Evolutionary conservation across 2,888 invertebrate genomes (phyloP), one percentile per base, ranked within the genome.

Genomic region (Fragum fragum): DNA sequence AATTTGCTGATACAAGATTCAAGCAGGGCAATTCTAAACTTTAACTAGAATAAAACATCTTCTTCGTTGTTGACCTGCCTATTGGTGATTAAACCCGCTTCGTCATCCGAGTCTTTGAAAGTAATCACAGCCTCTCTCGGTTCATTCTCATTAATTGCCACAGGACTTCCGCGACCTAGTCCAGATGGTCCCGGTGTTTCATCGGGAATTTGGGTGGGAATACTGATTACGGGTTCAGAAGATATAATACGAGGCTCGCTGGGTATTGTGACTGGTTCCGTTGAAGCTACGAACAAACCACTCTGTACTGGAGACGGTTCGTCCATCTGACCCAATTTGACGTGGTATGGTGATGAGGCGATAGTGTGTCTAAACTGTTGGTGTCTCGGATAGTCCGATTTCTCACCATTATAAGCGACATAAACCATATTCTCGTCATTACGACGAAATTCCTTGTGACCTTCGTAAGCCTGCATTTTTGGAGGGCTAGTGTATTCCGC

Each of bases 51-150:
- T 11, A 71, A 21, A 9, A 71, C 71, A 28, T 71, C 36, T 3
- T 36, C 23, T 21, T 71, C 70, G 2, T 7, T 29, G 6, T 32
- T 23, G 26, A 26, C 36, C 18, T 55, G 32, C 5, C n/a, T 55
- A n/a, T 32, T 36, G 11, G 71, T 28, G 3, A 71, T 55, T 5
- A 55, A 3, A 1, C 71, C 71, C 6, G 71, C 71, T 55, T 71
- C 71, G 28, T 71, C 71, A 16, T 71, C 71, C 1, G 71, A 71
- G 18, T 71, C 71, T 16, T 29, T 53, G 32, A 71, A 71, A 29
- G 21, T 36, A 28, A 71, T 55, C 3, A 71, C 71, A 1, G 71
- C 71, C 42, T 66, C 21, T 14, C 23, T 9, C 16, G 42, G 21
- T 21, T 66, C 66, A 11, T 63, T 32, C 11, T 66, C 36, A 5